Base-by-base conservation (phyloP, 2,888 invertebrate species). In the Hypomecis punctinalis region DNA sequence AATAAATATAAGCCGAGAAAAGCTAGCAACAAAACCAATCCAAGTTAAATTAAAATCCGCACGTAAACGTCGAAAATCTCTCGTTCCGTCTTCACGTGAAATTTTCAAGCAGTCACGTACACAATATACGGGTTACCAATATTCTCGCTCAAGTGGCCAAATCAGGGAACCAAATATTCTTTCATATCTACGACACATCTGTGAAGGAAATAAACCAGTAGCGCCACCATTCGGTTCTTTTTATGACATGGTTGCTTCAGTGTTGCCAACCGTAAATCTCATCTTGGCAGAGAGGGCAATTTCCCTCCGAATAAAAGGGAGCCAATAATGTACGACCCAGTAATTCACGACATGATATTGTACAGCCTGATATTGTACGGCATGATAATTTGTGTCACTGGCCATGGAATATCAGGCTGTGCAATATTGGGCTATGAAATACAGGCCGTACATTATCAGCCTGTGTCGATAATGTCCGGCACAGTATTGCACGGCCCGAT, bases 81-180 rank as follows among this genome's bases (percentile, higher is more conserved):
- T 56, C 39, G 23, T n/a, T 39, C 11, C 35, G 49, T 53, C 61
- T 60, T 58, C 61, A 63, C 63, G 55, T 66, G 62, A 64, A 48
- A 37, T 65, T 59, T 64, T 64, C 66, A 69, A 68, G 66, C 67
- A 65, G 65, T 62, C 70, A 69, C 72, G 69, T 69, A 65, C 47
- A 60, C 62, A 61, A 66, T 64, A 61, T 72, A 68, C 66, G 69
- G 63, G 69, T 56, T 59, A 48, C 49, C 60, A 66, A 63, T 45
- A 10, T 52, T 40, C 6, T 2, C 39, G 10, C 5, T 5, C 3
- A 6, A 4, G 0, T 42, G 52, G 52, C 6, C 9, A 52, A 33
- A 52, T 42, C 40, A 9, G 1, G 23, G 52, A 40, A 52, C 23
- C 42, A 52, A 52, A 33, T 10, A 13, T 52, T 10, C 7, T 13